Percentiles rank a stretch among this genome's conserved stretches.
Conservation (phyloP, 2,113 vertebrate species). For the Toxotes jaculatrix region DNA sequence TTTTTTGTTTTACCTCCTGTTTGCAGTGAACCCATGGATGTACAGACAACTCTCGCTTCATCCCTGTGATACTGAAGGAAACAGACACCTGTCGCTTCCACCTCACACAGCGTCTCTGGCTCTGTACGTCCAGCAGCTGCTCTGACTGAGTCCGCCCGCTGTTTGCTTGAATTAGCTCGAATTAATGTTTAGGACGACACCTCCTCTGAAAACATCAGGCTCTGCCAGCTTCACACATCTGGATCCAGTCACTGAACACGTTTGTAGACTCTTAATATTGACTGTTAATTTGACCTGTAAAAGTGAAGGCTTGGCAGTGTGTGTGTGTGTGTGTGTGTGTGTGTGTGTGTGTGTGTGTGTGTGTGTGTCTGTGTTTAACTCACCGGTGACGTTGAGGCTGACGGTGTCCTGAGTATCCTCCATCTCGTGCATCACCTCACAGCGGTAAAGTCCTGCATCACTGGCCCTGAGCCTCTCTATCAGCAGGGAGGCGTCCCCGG, state of each 20-base stretch:
- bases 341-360: too few species aligned
- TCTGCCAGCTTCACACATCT: constrained; percentile 33
- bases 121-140: too few species aligned
- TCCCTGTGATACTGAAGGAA: neutral
- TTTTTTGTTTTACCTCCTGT: neutral
- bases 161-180: neutral
- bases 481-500: constrained; percentile 87
- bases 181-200: neutral
- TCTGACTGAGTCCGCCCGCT: too few species aligned
- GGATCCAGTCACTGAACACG: constrained; percentile 17
- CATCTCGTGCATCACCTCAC: constrained; percentile 92
- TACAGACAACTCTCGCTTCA: neutral
- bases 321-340: neutral
- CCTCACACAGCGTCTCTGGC: too few species aligned
- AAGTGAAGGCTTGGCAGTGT: neutral
- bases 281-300: constrained; percentile 11
- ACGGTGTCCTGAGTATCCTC: constrained; percentile 88
- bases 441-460: constrained; percentile 91
- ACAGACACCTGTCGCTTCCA: too few species aligned
- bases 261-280: neutral
- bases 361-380: too few species aligned
- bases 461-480: constrained; percentile 87
- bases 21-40: too few species aligned
- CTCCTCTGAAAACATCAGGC: neutral
- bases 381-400: constrained; percentile 88